These are phyloP conservation scores for Volucella inflata DNA, from an alignment of 2,888 invertebrate species.

Conservation along the genomic window DNA sequence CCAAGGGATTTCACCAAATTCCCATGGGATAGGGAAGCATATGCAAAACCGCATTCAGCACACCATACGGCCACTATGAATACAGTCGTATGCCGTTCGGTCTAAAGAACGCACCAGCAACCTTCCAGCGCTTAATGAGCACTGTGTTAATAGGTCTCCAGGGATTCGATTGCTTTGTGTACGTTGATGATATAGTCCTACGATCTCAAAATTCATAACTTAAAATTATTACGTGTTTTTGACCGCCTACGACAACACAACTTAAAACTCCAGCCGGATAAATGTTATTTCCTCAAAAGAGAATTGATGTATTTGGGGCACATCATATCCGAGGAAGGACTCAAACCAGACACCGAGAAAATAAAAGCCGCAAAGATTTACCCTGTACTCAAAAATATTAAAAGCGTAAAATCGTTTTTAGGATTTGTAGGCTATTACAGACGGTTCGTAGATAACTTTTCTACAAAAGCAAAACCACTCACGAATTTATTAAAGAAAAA, in stretches of 20 bases:
- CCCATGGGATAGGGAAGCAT: neutral
- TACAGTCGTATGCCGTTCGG: conserved; percentile 57
- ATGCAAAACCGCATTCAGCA: conserved; percentile 36
- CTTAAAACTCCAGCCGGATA: conserved; percentile 4
- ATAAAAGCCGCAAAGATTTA: conserved; percentile 13
- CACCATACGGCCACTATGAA: conserved; percentile 35
- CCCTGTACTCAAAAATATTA: conserved; percentile 20
- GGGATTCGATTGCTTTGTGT: conserved; percentile 47
- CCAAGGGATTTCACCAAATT: conserved; percentile 25
- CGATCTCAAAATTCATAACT: conserved; percentile 25
- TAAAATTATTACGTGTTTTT: conserved; percentile 31
- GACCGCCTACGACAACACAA: conserved; percentile 14
- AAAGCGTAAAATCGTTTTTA: conserved; percentile 15
- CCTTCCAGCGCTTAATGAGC: conserved; percentile 65
- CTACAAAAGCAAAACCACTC: neutral
- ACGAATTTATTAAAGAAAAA: neutral
- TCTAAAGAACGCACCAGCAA: conserved; percentile 53
- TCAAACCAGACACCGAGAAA: conserved; percentile 23
- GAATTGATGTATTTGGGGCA: conserved; percentile 16
- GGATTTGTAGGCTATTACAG: conserved; percentile 17
- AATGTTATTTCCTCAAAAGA: neutral
- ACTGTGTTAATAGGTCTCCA: conserved; percentile 42
- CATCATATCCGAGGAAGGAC: conserved; percentile 15
- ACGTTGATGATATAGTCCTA: conserved; percentile 60
- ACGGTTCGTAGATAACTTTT: conserved; percentile 1